A percentile compares a stretch with the other conserved stretches of the same genome.
These are phyloP conservation scores for Rhagoletis pomonella DNA, from an alignment of 1,140 invertebrate species.

Conservation along the genomic window DNA sequence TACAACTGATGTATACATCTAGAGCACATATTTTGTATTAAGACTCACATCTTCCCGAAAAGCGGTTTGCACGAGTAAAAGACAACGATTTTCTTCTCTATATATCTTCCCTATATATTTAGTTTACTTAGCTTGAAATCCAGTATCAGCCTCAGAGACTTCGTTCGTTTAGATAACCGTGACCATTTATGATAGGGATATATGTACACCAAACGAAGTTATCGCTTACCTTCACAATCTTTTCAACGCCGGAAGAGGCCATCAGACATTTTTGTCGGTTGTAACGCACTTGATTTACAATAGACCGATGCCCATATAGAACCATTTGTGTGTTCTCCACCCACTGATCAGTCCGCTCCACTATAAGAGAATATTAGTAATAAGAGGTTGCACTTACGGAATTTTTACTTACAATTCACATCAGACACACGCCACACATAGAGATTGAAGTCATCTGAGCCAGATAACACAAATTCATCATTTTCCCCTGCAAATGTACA, in stretches of 20 bases:
- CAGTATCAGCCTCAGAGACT: too few relatives aligned
- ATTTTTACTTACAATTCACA: conserved; percentile 75
- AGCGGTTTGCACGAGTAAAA: too few relatives aligned
- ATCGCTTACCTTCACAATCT: conserved; percentile 87
- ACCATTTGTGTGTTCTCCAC: conserved; percentile 86
- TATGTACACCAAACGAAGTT: neutral
- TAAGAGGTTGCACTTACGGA: neutral
- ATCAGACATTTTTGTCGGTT: conserved; percentile 89
- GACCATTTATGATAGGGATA: too few relatives aligned
- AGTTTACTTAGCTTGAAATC: too few relatives aligned
- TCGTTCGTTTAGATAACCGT: too few relatives aligned
- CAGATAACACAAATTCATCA: conserved; percentile 92
- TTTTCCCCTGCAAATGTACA: conserved; percentile 93
- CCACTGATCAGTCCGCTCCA: conserved; percentile 75
- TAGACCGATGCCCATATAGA: conserved; percentile 92
- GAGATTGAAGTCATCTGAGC: conserved; percentile 95
- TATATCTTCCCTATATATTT: too few relatives aligned
- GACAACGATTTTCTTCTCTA: too few relatives aligned
- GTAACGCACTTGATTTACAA: conserved; percentile 96
- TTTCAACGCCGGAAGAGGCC: conserved; percentile 96
- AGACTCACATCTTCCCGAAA: too few relatives aligned
- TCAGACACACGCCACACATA: conserved; percentile 92
- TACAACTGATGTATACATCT: too few relatives aligned
- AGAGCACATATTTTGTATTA: too few relatives aligned
- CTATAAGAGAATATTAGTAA: conserved; percentile 61